Percentiles rank a stretch among this genome's conserved stretches.
These are phyloP conservation scores for Amblyraja radiata DNA, from an alignment of 2,797 vertebrate species.

Conservation along the genomic window DNA sequence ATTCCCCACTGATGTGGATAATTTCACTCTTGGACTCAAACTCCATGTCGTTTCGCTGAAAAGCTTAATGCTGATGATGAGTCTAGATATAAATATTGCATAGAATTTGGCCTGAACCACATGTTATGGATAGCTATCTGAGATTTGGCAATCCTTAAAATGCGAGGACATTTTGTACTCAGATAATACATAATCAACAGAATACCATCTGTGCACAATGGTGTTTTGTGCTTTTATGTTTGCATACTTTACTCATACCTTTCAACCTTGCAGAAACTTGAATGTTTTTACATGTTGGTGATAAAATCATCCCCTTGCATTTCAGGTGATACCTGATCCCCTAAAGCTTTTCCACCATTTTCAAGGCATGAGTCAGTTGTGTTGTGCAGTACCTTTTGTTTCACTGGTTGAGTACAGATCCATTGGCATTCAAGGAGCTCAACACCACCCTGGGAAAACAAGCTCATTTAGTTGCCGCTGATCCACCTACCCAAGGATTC, in stretches of 20 bases:
- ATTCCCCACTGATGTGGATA: background rate
- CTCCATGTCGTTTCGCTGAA: background rate
- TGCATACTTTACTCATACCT: background rate
- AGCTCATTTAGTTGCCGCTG: no score
- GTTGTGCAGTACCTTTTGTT: no score
- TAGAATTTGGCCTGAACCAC: background rate
- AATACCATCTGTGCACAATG: background rate
- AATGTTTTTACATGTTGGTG: background rate
- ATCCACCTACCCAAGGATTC: no score
- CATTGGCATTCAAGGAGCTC: no score
- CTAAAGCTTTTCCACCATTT: no score
- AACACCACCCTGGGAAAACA: no score
- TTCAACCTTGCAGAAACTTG: background rate
- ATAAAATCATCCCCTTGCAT: background rate
- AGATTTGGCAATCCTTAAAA: background rate
- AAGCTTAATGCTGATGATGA: background rate
- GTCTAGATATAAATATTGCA: background rate
- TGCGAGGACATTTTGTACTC: background rate
- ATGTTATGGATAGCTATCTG: background rate
- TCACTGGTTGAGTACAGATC: no score
- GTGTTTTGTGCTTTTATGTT: background rate
- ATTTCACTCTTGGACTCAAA: background rate
- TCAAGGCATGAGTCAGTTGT: no score
- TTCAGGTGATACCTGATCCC: background rate
- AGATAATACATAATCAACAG: conserved; percentile 2